Evolutionary conservation across 1,140 invertebrate genomes (phyloP).

Genomic region (Atta texana): DNA sequence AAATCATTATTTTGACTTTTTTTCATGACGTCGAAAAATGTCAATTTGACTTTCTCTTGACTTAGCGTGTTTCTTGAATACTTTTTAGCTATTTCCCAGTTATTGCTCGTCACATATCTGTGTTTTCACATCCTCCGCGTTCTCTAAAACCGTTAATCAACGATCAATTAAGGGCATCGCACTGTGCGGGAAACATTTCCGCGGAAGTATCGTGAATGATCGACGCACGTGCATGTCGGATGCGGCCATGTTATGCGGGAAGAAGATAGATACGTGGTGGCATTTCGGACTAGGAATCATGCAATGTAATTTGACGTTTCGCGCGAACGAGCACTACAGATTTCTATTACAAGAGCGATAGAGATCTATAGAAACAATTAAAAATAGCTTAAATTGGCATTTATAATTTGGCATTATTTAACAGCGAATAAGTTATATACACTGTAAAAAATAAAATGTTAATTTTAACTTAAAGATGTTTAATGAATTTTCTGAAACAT

Average conservation of each 20-base stretch:
- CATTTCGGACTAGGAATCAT: constrained; percentile 31
- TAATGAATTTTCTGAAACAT: too few relatives aligned
- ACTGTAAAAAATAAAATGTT: too few relatives aligned
- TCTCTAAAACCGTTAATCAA: background rate
- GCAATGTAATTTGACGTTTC: constrained; percentile 1
- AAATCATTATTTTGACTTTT: too few relatives aligned
- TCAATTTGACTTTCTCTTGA: too few relatives aligned
- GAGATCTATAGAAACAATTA: too few relatives aligned
- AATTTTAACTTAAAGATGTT: too few relatives aligned
- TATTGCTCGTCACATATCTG: background rate
- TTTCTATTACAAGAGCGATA: background rate
- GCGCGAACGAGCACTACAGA: background rate
- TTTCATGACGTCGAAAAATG: too few relatives aligned
- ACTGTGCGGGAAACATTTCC: background rate
- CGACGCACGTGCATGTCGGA: constrained; percentile 33
- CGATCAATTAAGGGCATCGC: background rate
- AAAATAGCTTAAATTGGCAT: too few relatives aligned
- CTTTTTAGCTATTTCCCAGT: background rate
- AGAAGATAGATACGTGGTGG: background rate
- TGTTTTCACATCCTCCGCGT: background rate
- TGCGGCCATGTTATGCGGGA: background rate
- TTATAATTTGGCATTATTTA: too few relatives aligned
- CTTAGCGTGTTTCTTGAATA: too few relatives aligned
- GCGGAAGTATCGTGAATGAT: constrained; percentile 14
- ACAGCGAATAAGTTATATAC: too few relatives aligned